These are phyloP conservation scores for Petrosia ficiformis DNA, from an alignment of 37 sponge, comb jelly and placozoan species.

Conservation along the genomic window DNA sequence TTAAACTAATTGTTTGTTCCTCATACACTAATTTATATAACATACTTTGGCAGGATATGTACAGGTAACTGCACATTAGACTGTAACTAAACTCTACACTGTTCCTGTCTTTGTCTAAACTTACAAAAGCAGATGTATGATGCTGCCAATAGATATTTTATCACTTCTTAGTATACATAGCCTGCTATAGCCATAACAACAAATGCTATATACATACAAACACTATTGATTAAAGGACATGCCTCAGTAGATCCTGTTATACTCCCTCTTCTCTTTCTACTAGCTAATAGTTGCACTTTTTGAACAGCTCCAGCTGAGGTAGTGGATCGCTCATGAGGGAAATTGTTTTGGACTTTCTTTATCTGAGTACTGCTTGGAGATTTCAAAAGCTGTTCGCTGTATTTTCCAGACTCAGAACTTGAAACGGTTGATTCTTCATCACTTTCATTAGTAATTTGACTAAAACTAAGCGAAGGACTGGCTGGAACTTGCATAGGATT, in stretches of 20 bases:
- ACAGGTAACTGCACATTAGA: too few relatives aligned
- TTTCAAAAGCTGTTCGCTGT: background rate
- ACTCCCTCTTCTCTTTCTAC: background rate
- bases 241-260: background rate
- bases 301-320: background rate
- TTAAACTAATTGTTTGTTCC: too few relatives aligned
- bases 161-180: too few relatives aligned
- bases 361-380: background rate
- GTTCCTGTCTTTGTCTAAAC: too few relatives aligned
- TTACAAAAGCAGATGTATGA: too few relatives aligned
- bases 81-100: too few relatives aligned
- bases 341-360: background rate
- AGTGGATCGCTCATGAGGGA: background rate
- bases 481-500: too few relatives aligned
- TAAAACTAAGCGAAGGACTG: background rate
- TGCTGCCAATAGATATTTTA: too few relatives aligned
- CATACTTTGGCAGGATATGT: too few relatives aligned
- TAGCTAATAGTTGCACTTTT: background rate
- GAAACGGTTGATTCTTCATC: background rate
- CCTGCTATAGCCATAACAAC: too few relatives aligned
- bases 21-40: too few relatives aligned
- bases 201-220: background rate
- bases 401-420: background rate
- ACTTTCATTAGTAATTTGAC: background rate
- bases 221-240: background rate